These are phyloP conservation scores for Polydesmus complanatus DNA, from an alignment of 2,888 invertebrate genomes.

Conservation along the genomic window DNA sequence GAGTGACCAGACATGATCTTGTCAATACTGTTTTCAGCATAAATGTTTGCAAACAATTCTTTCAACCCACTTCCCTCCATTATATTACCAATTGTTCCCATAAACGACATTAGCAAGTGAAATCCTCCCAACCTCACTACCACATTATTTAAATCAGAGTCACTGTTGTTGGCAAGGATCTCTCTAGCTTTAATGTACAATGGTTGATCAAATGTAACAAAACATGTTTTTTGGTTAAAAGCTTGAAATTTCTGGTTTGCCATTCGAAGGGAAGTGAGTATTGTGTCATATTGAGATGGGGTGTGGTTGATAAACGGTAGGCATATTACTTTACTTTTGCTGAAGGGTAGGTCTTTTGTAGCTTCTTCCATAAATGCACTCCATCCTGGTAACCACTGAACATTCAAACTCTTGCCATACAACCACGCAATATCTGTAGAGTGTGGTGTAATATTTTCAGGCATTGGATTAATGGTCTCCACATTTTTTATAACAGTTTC, in stretches of 20 bases:
- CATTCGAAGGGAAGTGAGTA: not conserved
- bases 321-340: not conserved
- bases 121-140: too few species aligned
- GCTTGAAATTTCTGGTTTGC: not conserved
- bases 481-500: not conserved
- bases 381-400: not conserved
- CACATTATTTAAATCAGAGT: too few species aligned
- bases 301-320: not conserved
- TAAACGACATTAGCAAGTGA: too few species aligned
- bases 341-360: not conserved
- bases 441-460: not conserved
- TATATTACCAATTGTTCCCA: constrained; percentile 11
- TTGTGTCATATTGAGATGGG: not conserved
- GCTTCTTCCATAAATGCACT: not conserved
- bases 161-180: too few species aligned
- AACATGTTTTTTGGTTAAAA: too few species aligned
- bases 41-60: not conserved
- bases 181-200: too few species aligned
- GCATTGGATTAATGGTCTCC: not conserved
- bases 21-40: constrained; percentile 1
- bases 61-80: constrained; percentile 14
- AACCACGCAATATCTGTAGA: not conserved
- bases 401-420: not conserved
- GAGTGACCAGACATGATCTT: constrained; percentile 11
- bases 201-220: too few species aligned